phyloP scores from a whole-genome alignment of 92 coral and sea anemone species.

The Isaurus tuberculatus region DNA sequence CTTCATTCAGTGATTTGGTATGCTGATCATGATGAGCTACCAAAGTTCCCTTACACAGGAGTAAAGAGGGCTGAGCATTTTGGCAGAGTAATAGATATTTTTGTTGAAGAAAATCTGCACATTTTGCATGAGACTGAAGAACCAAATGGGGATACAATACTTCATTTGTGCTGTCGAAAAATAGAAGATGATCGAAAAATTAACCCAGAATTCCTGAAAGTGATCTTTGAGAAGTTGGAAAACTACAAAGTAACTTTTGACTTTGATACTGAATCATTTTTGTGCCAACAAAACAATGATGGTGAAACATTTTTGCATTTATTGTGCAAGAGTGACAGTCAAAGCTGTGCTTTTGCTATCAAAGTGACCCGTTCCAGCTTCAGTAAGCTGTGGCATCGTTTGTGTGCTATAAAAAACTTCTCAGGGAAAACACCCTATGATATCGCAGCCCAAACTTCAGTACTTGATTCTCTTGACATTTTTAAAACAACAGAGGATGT shows the following conservation, averaged over 20 bases:
- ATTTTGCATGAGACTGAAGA: slow-evolving; percentile 33
- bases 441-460: slow-evolving; percentile 19
- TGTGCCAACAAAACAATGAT: slow-evolving; percentile 11
- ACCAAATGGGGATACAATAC: slow-evolving; percentile 25
- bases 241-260: slow-evolving; percentile 5
- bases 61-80: slow-evolving; percentile 32
- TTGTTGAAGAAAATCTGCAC: slow-evolving; percentile 13
- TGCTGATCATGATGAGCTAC: slow-evolving; percentile 23
- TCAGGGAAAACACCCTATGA: slow-evolving; percentile 34
- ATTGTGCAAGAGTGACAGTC: slow-evolving; percentile 2
- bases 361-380: not conserved
- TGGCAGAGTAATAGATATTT: slow-evolving; percentile 31
- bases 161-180: slow-evolving; percentile 33
- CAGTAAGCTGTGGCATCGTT: not conserved
- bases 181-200: slow-evolving; percentile 1
- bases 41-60: not conserved
- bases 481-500: not conserved
- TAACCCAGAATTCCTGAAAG: slow-evolving; percentile 20
- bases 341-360: slow-evolving; percentile 7
- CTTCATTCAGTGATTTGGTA: slow-evolving; percentile 36
- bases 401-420: slow-evolving; percentile 20
- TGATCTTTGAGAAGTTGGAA: slow-evolving; percentile 32
- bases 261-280: slow-evolving; percentile 22
- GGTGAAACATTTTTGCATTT: slow-evolving; percentile 43
- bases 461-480: slow-evolving; percentile 16